Evolutionary conservation across 2,888 invertebrate genomes (phyloP).

Genomic region (Leptura quadrifasciata): DNA sequence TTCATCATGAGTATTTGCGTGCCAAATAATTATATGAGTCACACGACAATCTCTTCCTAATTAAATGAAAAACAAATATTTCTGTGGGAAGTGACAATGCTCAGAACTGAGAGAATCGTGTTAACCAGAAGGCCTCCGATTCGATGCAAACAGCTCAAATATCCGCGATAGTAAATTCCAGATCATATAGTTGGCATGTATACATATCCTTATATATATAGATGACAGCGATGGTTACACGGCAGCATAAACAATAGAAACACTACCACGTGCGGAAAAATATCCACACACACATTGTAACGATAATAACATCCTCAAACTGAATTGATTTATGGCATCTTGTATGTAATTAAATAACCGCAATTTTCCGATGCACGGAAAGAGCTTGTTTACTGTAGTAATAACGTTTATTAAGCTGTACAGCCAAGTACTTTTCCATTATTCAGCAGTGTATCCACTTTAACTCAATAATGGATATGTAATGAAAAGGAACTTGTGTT

Average conservation of each 20-base stretch:
- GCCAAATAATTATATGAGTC: too few species aligned
- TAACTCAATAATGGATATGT: too few species aligned
- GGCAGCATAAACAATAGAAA: background rate
- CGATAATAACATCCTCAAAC: slow-evolving; percentile 16
- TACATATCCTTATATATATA: background rate
- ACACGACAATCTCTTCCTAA: too few species aligned
- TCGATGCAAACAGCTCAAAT: too few species aligned
- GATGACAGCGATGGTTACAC: background rate
- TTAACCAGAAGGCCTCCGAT: too few species aligned
- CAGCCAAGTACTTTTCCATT: background rate
- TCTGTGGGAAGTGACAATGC: too few species aligned
- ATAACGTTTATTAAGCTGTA: slow-evolving; percentile 6
- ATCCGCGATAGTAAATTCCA: too few species aligned
- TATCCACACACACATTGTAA: background rate
- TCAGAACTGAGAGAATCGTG: too few species aligned
- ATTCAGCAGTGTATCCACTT: too few species aligned
- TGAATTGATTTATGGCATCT: slow-evolving; percentile 35
- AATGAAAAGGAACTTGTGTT: too few species aligned
- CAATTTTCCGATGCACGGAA: slow-evolving; percentile 41
- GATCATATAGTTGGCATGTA: background rate
- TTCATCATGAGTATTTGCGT: too few species aligned
- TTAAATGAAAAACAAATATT: too few species aligned
- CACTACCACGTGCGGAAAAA: slow-evolving; percentile 16
- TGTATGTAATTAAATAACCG: slow-evolving; percentile 24
- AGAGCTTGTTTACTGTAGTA: slow-evolving; percentile 25